These are phyloP conservation scores for Muntiacus reevesi DNA, from an alignment of 2,113 vertebrate species.

Conservation along the genomic window DNA sequence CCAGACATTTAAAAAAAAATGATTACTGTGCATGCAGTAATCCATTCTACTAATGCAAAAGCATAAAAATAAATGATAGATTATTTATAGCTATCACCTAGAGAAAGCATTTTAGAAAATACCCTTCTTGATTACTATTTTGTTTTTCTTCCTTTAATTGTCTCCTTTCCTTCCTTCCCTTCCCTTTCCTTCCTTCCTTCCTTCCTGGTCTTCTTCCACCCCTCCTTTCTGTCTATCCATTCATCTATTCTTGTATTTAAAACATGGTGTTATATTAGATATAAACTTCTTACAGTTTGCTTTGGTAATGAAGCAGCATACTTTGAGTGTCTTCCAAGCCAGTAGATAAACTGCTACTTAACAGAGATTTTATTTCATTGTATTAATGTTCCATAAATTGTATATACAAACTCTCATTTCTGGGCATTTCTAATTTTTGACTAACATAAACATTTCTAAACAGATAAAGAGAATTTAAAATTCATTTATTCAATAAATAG, in stretches of 20 bases:
- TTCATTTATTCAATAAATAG: neutral
- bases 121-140: neutral
- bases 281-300: neutral
- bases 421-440: neutral
- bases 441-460: neutral
- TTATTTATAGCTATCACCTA: neutral
- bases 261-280: neutral
- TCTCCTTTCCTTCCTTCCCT: neutral
- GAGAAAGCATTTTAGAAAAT: conserved; percentile 12
- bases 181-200: neutral
- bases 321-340: neutral
- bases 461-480: neutral
- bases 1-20: neutral
- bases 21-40: neutral
- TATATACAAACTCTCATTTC: neutral
- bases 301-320: neutral
- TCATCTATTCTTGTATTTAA: neutral
- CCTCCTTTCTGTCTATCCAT: neutral
- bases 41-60: conserved; percentile 5
- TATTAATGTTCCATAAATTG: neutral
- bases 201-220: neutral
- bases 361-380: neutral
- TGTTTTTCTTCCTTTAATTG: neutral
- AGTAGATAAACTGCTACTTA: neutral
- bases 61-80: neutral